Base-by-base conservation (phyloP, 2,113 vertebrate genomes). In the Phrynocephalus versicolor region DNA sequence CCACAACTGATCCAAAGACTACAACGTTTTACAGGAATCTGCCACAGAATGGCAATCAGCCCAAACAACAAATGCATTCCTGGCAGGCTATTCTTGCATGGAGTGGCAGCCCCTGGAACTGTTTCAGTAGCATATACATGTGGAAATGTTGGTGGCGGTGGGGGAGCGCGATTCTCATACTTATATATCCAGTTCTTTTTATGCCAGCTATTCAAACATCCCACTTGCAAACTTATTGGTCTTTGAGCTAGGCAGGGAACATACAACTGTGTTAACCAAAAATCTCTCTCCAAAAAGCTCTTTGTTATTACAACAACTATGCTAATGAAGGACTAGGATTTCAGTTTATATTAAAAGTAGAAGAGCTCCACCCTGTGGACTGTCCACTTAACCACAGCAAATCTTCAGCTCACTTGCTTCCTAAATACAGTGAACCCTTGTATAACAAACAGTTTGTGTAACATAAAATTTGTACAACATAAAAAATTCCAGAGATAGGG, bases 351-450 rank as follows among this genome's bases (percentile, higher is more conserved):
- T 95, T 72, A 83, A 21, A 96, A 92, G 93, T 87, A 74, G 89
- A 89, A 55, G 91, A 88, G 91, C 92, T 84, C 95, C 96, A 95
- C 88, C 96, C 6, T 90, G 96, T 95, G 96, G 95, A 30, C 4
- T 0, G 0, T n/a, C 18, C 1, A 86, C 21, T 88, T 41, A 5
- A 58, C 93, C 81, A 81, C 0, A 65, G 58, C n/a, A 81, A 13
- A 9, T n/a, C 18, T 15, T 33, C 15, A 30, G 15, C 10, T 25
- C 18, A 72, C 25, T 69, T 30, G 18, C 30, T 60, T 79, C 37
- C 71, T 45, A 41, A 64, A 74, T 41, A 62, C n/a, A n/a, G n/a
- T n/a, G n/a, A n/a, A n/a, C n/a, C n/a, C n/a, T n/a, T n/a, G n/a
- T n/a, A n/a, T n/a, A n/a, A n/a, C n/a, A n/a, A n/a, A n/a, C n/a